A percentile compares a stretch with the other conserved stretches of the same genome.
Evolutionary conservation across 64 coral and sea anemone genomes (phyloP).

Genomic region (Porites australiensis): DNA sequence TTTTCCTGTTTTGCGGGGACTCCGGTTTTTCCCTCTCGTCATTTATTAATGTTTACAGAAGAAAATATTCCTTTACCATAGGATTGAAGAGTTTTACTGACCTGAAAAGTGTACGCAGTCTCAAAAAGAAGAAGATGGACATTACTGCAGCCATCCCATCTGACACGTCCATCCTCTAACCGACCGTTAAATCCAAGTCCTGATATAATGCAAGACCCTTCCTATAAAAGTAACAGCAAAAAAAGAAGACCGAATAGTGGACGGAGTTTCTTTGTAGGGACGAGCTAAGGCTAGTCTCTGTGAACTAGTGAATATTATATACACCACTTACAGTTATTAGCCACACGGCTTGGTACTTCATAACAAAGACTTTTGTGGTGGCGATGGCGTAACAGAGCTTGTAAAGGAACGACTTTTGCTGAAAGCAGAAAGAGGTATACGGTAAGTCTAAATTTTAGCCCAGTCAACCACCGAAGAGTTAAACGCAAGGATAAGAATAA

Average conservation of each 20-base stretch:
- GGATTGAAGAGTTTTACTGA: background rate
- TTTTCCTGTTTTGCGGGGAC: too few relatives aligned
- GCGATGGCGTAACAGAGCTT: constrained; percentile 46
- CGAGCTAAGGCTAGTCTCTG: too few relatives aligned
- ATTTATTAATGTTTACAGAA: too few relatives aligned
- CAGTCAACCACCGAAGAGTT: too few relatives aligned
- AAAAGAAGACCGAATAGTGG: background rate
- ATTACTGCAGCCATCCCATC: constrained; percentile 94
- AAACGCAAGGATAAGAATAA: too few relatives aligned
- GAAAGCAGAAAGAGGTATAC: background rate
- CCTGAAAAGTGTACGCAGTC: constrained; percentile 84
- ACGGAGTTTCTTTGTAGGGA: too few relatives aligned
- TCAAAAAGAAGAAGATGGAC: constrained; percentile 88
- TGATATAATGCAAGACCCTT: constrained; percentile 91
- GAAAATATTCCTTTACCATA: too few relatives aligned
- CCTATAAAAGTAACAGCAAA: constrained; percentile 25
- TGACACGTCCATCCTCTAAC: constrained; percentile 51
- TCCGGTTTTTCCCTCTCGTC: too few relatives aligned
- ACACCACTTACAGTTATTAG: constrained; percentile 53
- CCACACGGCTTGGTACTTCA: constrained; percentile 72
- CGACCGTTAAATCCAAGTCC: constrained; percentile 92
- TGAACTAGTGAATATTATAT: background rate
- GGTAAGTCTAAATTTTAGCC: too few relatives aligned
- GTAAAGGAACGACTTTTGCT: constrained; percentile 58
- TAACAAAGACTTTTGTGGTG: constrained; percentile 39